Evolutionary conservation across 2,888 invertebrate species (phyloP), one percentile per base, ranked within the genome.

Genomic region (Sepioteuthis lessoniana): DNA sequence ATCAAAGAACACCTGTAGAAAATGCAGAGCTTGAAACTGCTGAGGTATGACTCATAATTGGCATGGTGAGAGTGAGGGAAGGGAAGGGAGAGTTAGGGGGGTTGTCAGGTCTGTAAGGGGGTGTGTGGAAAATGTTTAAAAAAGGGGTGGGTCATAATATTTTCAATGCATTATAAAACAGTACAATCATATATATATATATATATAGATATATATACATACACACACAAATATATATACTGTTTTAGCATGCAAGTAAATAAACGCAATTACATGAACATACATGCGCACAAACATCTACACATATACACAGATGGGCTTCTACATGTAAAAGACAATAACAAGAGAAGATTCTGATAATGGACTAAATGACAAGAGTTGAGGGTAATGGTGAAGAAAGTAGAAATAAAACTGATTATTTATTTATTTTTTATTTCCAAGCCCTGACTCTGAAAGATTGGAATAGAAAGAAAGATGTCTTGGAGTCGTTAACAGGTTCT

Each of bases 1-100:
- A 76, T 76, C 76, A 76, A 76, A 76, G 76, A 35, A 76, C 76
- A 76, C 76, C 76, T 76, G 76, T 76, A 76, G 76, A 76, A 76
- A 76, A 76, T 76, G 76, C 76, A 35, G n/a, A 13, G 76, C n/a
- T 76, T 76, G 35, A 76, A 76, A n/a, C 76, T 76, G 76, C 76
- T 76, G 16, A 76, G 76, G 76, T 76, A 76, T 76, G 76, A 76
- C 76, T 76, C 76, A 76, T 76, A 76, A 76, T 76, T 76, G 76
- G 76, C 76, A 76, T 35, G 35, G 76, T 4, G 76, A 3, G 76
- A 76, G 76, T 13, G n/a, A 19, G 55, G 28, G 55, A 19, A 19
- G 76, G 16, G 76, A 13, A 35, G 31, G 1, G 35, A n/a, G 76
- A 16, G 76, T n/a, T 2, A n/a, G n/a, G n/a, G 76, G 76, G 76